phyloP scores from a whole-genome alignment of 2,113 vertebrate genomes.

The Pholis gunnellus region DNA sequence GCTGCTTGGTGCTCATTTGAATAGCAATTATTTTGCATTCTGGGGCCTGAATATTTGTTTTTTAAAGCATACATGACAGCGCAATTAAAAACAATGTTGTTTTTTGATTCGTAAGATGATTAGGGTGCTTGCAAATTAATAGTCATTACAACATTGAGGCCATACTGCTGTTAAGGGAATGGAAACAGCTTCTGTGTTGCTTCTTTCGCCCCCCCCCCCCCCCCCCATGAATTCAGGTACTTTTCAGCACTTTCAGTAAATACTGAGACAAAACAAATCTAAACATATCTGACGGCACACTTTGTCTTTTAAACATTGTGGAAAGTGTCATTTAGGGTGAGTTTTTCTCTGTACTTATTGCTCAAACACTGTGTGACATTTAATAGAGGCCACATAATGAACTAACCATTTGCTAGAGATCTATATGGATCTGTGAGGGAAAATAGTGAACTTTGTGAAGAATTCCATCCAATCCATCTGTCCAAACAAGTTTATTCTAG shows the following conservation, averaged over 20 bases:
- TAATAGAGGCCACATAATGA: conserved; percentile 78
- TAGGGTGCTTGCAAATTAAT: conserved; percentile 28
- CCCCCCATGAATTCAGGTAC: not conserved
- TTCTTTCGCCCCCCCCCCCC: not conserved
- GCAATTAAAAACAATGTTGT: conserved; percentile 71
- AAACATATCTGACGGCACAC: conserved; percentile 47
- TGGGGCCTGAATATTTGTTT: conserved; percentile 66
- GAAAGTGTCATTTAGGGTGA: conserved; percentile 63
- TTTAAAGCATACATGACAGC: conserved; percentile 53
- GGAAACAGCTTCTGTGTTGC: not conserved
- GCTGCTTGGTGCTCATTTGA: conserved; percentile 64
- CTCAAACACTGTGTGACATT: conserved; percentile 76
- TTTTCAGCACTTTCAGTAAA: conserved; percentile 39
- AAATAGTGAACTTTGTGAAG: conserved; percentile 83
- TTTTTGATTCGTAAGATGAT: conserved; percentile 60
- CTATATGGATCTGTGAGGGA: conserved; percentile 78
- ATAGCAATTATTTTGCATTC: conserved; percentile 74
- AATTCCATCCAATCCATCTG: conserved; percentile 86
- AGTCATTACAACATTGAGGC: conserved; percentile 7
- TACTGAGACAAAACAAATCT: conserved; percentile 42
- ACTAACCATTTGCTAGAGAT: conserved; percentile 74
- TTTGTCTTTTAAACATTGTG: conserved; percentile 70
- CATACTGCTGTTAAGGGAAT: not conserved
- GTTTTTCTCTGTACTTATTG: conserved; percentile 56
- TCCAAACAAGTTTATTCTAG: conserved; percentile 87